Conservation (phyloP, 2,888 invertebrate genomes). For the Cheilosia scutellata region DNA sequence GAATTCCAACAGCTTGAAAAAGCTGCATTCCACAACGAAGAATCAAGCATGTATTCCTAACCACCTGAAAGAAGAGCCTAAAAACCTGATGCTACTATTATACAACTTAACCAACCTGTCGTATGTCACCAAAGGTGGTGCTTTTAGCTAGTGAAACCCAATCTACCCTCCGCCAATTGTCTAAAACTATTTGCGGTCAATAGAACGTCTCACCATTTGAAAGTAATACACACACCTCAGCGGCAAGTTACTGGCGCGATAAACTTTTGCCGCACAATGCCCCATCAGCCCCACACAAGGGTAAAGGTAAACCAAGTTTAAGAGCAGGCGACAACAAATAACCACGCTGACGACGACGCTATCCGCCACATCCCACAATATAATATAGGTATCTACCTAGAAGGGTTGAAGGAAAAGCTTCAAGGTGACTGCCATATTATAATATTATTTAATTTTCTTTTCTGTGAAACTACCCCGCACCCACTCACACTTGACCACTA, state of each 20-base stretch:
- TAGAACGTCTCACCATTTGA: constrained; percentile 43
- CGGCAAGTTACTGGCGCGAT: constrained; percentile 49
- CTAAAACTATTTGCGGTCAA: constrained; percentile 59
- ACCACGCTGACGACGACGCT: neutral
- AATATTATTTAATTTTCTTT: constrained; percentile 69
- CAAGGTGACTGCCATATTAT: constrained; percentile 58
- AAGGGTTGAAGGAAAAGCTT: constrained; percentile 59
- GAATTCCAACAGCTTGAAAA: neutral
- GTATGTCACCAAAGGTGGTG: constrained; percentile 4
- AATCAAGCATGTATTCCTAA: neutral
- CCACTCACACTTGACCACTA: neutral
- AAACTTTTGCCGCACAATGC: constrained; percentile 48
- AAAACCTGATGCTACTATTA: constrained; percentile 27
- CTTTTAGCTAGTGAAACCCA: constrained; percentile 27
- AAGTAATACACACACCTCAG: constrained; percentile 39
- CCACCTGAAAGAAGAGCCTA: neutral
- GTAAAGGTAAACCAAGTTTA: constrained; percentile 71
- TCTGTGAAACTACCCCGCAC: constrained; percentile 2
- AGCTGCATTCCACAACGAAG: neutral
- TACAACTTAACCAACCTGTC: constrained; percentile 45
- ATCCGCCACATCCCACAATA: constrained; percentile 8
- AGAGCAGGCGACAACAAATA: constrained; percentile 21
- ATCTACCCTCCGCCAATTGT: constrained; percentile 23
- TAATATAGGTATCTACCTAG: too few species aligned
- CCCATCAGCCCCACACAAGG: neutral